Conservation (phyloP, 2,113 vertebrate genomes). For the Cichladusa arquata region DNA sequence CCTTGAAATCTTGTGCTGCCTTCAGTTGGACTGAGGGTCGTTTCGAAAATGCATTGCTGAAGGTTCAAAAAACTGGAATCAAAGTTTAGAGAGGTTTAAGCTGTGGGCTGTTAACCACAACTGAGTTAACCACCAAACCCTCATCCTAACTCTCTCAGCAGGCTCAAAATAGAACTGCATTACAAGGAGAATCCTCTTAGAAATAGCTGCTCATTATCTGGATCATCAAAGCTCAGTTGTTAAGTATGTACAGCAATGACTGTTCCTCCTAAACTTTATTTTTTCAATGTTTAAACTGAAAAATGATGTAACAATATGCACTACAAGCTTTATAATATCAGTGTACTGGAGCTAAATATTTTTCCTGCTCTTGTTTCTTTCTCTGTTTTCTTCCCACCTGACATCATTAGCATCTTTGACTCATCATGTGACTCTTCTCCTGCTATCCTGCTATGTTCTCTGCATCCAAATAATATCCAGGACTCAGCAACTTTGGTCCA, state of each 20-base stretch:
- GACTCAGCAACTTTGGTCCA: not conserved
- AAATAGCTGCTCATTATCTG: not conserved
- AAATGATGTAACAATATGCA: not conserved
- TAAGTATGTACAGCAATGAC: not conserved
- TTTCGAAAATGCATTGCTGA: constrained; percentile 63
- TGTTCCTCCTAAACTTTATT: not conserved
- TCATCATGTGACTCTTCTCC: not conserved
- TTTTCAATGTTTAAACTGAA: not conserved
- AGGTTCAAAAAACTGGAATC: constrained; percentile 65
- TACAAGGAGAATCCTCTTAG: not conserved
- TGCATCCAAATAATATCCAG: not conserved
- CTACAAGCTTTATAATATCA: not conserved
- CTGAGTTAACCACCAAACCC: not conserved
- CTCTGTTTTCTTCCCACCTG: not conserved
- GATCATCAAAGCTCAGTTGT: not conserved
- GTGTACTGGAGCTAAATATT: not conserved
- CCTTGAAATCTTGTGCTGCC: not conserved
- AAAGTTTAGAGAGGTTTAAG: not conserved
- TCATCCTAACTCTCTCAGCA: not conserved
- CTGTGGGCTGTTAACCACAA: not conserved
- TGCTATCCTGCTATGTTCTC: not conserved
- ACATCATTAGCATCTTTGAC: not conserved
- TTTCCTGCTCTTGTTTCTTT: not conserved
- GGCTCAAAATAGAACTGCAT: not conserved
- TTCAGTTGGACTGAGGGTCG: constrained; percentile 40